Percentiles rank a stretch among this genome's conserved stretches.
Conservation (phyloP, 2,113 vertebrate genomes). For the Echinops telfairi region DNA sequence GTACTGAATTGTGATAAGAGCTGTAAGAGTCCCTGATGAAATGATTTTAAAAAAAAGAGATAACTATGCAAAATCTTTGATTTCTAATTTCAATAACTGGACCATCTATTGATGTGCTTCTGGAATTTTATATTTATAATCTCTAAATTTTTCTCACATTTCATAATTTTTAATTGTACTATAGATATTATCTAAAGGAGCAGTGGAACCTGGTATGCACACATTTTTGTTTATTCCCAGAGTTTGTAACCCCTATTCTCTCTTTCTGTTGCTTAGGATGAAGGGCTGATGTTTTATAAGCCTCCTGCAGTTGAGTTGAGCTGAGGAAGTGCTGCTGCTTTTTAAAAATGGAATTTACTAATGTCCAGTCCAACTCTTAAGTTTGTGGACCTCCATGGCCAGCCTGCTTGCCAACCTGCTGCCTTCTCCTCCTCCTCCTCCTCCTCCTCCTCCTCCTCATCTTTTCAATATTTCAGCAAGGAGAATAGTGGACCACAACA, state of each 20-base stretch:
- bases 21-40: too few species aligned
- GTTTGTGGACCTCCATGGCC: not conserved
- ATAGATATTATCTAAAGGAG: not conserved
- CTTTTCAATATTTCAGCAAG: not conserved
- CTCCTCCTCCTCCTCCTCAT: too few species aligned
- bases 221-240: not conserved
- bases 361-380: not conserved
- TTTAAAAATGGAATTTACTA: not conserved
- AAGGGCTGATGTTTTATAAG: not conserved
- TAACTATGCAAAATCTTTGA: not conserved
- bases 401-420: too few species aligned
- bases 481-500: not conserved
- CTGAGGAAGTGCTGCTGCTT: not conserved
- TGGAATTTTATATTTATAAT: not conserved
- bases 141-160: not conserved
- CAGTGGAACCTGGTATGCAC: not conserved
- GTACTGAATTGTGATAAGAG: too few species aligned
- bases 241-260: not conserved
- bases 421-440: too few species aligned
- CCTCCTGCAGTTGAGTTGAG: not conserved
- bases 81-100: not conserved
- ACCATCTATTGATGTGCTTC: not conserved
- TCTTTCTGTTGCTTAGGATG: not conserved
- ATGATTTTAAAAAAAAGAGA: not conserved
- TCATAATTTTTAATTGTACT: slow-evolving; percentile 1